These are phyloP conservation scores for Saccostrea echinata DNA, from an alignment of 1,140 invertebrate species.

Conservation along the genomic window DNA sequence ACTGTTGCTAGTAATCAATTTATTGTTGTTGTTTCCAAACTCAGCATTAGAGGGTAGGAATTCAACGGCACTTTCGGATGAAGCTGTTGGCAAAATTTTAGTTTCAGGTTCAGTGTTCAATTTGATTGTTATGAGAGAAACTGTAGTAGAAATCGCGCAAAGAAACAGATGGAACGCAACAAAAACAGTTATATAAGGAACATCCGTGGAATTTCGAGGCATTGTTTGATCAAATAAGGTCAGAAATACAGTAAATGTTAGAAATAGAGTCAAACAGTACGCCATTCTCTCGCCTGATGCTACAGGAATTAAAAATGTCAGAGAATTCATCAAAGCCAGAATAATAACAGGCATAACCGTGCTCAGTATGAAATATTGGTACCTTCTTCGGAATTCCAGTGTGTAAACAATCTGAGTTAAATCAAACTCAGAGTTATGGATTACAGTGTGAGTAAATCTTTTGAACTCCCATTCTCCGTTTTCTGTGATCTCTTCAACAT, in stretches of 20 bases:
- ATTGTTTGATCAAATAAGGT: slow-evolving; percentile 29
- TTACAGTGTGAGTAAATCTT: too few relatives aligned
- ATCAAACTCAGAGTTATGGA: not conserved
- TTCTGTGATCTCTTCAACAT: not conserved
- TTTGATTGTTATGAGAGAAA: not conserved
- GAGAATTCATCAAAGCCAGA: slow-evolving; percentile 6
- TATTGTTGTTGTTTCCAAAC: not conserved
- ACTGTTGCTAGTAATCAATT: not conserved
- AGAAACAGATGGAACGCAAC: slow-evolving; percentile 17
- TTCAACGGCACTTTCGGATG: not conserved
- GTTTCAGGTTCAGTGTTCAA: not conserved
- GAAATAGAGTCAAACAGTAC: slow-evolving; percentile 11
- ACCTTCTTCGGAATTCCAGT: not conserved
- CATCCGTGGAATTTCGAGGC: slow-evolving; percentile 30
- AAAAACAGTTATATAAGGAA: slow-evolving; percentile 10
- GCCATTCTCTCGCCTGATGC: not conserved
- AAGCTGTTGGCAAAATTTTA: not conserved
- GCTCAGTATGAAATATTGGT: slow-evolving; percentile 5
- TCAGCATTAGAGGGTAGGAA: not conserved
- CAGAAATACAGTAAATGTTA: slow-evolving; percentile 27
- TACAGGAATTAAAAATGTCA: slow-evolving; percentile 1
- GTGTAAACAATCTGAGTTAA: not conserved
- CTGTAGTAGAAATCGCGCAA: not conserved
- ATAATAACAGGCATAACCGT: not conserved
- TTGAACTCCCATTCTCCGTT: slow-evolving; percentile 46